phyloP scores from a whole-genome alignment of 2,888 invertebrate genomes.

The Nyleta sp. region DNA sequence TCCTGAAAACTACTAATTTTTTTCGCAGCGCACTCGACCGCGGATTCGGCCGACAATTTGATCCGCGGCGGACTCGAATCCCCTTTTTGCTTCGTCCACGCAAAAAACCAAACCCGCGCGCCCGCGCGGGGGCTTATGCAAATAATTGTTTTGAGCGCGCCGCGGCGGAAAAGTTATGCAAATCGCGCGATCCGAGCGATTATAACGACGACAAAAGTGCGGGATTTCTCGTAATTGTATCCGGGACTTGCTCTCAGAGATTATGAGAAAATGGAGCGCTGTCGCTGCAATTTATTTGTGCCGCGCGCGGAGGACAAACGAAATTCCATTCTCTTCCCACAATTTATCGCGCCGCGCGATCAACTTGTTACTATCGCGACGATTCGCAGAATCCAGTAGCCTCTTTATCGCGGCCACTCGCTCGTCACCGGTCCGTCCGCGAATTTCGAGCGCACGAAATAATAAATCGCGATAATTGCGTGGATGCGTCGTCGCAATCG shows the following conservation, averaged over 20 bases:
- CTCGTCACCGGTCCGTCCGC: too few relatives aligned
- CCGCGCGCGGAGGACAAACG: neutral
- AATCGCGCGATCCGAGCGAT: conserved; percentile 22
- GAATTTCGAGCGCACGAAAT: too few relatives aligned
- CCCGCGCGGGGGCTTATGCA: conserved; percentile 9
- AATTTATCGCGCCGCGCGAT: conserved; percentile 30
- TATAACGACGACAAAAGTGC: conserved; percentile 34
- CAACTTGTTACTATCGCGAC: conserved; percentile 17
- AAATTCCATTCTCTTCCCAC: conserved; percentile 34
- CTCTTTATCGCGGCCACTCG: too few relatives aligned
- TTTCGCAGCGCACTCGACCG: too few relatives aligned
- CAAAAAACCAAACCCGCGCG: neutral
- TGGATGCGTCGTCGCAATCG: conserved; percentile 21
- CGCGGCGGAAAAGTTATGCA: conserved; percentile 20
- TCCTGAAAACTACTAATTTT: too few relatives aligned
- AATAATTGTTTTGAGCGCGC: conserved; percentile 16
- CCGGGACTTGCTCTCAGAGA: conserved; percentile 14
- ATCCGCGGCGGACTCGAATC: too few relatives aligned
- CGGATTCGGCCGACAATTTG: too few relatives aligned
- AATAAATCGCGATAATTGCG: conserved; percentile 17
- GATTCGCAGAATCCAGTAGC: neutral
- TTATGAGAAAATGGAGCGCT: conserved; percentile 40
- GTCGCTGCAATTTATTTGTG: conserved; percentile 29
- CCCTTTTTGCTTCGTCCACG: too few relatives aligned
- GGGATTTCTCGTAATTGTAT: conserved; percentile 35